phyloP scores from a whole-genome alignment of 2,888 invertebrate species.

The Drosophila antonietae region DNA sequence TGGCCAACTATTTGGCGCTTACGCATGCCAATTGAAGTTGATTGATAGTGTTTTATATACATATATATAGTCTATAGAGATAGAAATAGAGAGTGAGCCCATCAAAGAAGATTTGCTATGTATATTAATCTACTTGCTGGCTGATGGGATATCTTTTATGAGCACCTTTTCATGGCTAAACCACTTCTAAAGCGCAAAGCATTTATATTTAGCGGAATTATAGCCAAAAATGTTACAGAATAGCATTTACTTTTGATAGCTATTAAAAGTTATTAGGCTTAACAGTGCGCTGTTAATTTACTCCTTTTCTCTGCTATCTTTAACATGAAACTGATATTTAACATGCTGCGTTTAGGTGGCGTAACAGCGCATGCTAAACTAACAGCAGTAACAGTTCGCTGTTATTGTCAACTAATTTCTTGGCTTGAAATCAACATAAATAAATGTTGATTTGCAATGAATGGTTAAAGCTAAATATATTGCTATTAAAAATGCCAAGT shows the following conservation, averaged over 20 bases:
- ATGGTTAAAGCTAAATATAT: conserved; percentile 7
- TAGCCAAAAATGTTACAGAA: background rate
- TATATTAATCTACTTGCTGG: conserved; percentile 18
- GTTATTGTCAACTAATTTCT: background rate
- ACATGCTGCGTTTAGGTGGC: background rate
- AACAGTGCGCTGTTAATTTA: conserved; percentile 7
- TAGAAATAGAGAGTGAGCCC: background rate
- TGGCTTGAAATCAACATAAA: background rate
- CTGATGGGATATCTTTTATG: conserved; percentile 15
- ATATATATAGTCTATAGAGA: background rate
- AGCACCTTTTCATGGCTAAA: conserved; percentile 2
- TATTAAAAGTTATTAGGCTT: background rate
- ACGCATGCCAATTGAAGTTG: conserved; percentile 75
- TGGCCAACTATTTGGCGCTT: conserved; percentile 70
- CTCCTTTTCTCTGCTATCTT: background rate
- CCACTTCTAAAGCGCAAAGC: conserved; percentile 10
- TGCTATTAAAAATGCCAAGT: conserved; percentile 46
- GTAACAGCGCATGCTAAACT: background rate
- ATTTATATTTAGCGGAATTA: conserved; percentile 4
- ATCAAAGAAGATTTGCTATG: conserved; percentile 14
- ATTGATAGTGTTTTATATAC: conserved; percentile 58
- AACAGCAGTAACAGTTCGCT: background rate
- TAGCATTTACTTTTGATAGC: background rate
- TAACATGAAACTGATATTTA: conserved; percentile 17
- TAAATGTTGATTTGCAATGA: conserved; percentile 24